Base-by-base conservation (phyloP, 92 coral and sea anemone genomes). In the Micromussa lordhowensis region DNA sequence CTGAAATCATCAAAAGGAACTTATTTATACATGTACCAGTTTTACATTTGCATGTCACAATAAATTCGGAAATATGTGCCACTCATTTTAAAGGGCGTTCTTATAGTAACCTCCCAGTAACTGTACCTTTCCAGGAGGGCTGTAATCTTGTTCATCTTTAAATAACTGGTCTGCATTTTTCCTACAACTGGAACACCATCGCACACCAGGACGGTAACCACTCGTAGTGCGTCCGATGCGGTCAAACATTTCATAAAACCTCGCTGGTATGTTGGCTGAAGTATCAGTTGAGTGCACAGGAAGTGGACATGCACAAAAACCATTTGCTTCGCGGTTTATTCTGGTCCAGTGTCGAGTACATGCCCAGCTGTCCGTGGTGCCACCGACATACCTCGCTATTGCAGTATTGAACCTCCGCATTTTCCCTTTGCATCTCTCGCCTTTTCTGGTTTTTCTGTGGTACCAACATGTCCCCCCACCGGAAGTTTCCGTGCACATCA, bases 271-370 rank as follows among this genome's bases (percentile, higher is more conserved):
- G 35, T 78, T 26, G 11, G 11, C 5, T 35, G 24, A 16, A 49
- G 51, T 57, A 2, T 77, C 34, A 21, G 49, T 1, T 0, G 19
- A 79, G 83, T 59, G 83, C 0, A 31, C 71, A 64, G 29, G 70
- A 64, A 64, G 70, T 64, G 70, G 70, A 12, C 70, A 64, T 6
- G 70, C 70, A 64, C 70, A 64, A 64, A 64, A 64, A 21, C 70
- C 6, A 22, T 64, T 64, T 64, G 29, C 70, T 64, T 64, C 70
- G 9, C 70, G 70, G 16, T 64, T 64, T 64, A 64, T 21, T 18
- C 84, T 5, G 16, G 11, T 18, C 84, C 72, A 61, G 84, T 58
- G 84, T 78, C 58, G 35, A 54, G 24, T 78, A 10, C 81, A 78
- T 78, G 81, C 81, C 81, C 58, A 78, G 30, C 34, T 34, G 29